These are phyloP conservation scores for Acholoe squamosa DNA, from an alignment of 2,888 invertebrate species.

Conservation along the genomic window DNA sequence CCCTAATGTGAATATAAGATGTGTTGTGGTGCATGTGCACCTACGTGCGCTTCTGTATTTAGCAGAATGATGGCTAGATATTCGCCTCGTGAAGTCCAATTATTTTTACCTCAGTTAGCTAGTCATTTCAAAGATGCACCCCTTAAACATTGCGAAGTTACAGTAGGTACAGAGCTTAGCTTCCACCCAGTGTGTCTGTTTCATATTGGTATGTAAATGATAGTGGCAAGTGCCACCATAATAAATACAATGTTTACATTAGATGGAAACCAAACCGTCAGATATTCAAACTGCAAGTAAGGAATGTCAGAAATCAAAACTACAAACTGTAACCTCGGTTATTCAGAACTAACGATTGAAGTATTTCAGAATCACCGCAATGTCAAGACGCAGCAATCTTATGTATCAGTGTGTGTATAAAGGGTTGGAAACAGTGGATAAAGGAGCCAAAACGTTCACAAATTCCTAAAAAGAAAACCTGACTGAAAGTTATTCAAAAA, in stretches of 20 bases:
- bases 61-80: background rate
- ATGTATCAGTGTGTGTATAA: no score
- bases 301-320: background rate
- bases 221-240: no score
- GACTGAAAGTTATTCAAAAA: background rate
- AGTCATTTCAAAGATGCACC: slow-evolving; percentile 22
- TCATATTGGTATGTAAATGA: no score
- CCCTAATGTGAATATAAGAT: background rate
- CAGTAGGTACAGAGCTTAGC: background rate
- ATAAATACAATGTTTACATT: no score
- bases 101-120: slow-evolving; percentile 29
- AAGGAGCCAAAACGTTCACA: no score
- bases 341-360: background rate
- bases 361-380: background rate
- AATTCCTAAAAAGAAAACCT: background rate
- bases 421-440: no score
- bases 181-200: background rate
- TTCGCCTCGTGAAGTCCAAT: background rate
- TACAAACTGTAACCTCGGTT: background rate
- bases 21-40: background rate
- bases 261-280: background rate
- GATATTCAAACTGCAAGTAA: background rate
- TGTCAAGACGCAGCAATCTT: no score
- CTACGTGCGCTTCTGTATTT: background rate
- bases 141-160: background rate